Evolutionary conservation across 2,797 vertebrate species (phyloP).

Genomic region (Clarias pachynema): DNA sequence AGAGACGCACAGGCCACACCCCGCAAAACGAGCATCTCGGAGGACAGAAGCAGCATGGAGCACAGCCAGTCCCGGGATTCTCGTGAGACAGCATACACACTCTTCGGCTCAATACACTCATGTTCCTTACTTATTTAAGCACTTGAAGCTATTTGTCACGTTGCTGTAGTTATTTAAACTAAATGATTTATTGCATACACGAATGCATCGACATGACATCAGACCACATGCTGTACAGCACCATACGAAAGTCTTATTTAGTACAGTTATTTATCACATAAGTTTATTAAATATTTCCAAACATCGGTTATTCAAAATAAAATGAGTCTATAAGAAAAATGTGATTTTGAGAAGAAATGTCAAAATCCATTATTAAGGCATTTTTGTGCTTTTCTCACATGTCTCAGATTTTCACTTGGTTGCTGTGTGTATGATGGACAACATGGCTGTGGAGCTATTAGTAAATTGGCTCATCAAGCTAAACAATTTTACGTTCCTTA

Average conservation of each 20-base stretch:
- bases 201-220: no score
- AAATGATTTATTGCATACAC: not conserved
- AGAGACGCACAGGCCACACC: conserved; percentile 77
- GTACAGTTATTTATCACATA: not conserved
- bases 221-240: not conserved
- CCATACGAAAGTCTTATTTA: not conserved
- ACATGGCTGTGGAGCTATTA: not conserved
- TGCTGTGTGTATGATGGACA: not conserved
- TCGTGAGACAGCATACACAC: conserved; percentile 69
- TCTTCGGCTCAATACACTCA: no score
- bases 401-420: not conserved
- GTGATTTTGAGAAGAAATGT: no score
- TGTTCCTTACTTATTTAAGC: not conserved
- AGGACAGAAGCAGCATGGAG: conserved; percentile 80
- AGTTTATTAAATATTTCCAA: not conserved
- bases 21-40: conserved; percentile 75
- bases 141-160: not conserved
- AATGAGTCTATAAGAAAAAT: not conserved
- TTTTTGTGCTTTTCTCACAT: not conserved
- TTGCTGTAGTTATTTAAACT: not conserved
- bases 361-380: no score
- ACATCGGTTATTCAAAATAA: not conserved
- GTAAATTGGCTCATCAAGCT: not conserved
- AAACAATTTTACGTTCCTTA: not conserved
- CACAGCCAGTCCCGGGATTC: conserved; percentile 76